Evolutionary conservation across 2,888 invertebrate species (phyloP), one percentile per base, ranked within the genome.

Genomic region (Dastarcus helophoroides): DNA sequence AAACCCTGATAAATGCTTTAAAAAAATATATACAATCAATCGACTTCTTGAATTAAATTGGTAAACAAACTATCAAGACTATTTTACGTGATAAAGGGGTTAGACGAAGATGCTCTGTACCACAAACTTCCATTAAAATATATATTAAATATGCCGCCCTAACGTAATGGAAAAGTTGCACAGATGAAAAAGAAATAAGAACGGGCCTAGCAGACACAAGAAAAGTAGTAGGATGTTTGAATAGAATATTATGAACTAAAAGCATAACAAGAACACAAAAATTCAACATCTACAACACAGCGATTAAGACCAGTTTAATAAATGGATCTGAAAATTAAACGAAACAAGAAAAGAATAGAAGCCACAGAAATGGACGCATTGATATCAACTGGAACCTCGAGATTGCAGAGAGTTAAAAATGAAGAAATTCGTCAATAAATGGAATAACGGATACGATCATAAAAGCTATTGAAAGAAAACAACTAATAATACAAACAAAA

Each of bases 331-430:
- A 30, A 16, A 25, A 30, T 30, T 2, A 31, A 33, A 9, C 27
- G 23, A 14, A 15, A 30, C 11, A 30, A 16, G 23, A 30, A 15
- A 21, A 35, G 23, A 16, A 12, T 35, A 23, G 31, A 12, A 16
- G 28, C 33, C 10, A 9, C 34, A 16, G 28, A 36, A 22, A 34
- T 33, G 33, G 30, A 31, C 15, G 36, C 33, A 17, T 17, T 30
- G 9, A 11, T 29, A 30, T 33, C 33, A 11, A 25, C 17, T n/a
- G 13, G 31, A 25, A 31, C 33, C 21, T 34, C 31, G 11, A 27
- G 31, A 31, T 13, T 15, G 7, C 23, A 31, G n/a, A 15, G 19
- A 9, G 17, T 27, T 21, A 17, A 19, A 19, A 30, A 34, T 9
- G 14, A 22, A 11, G 14, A 4, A 22, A 29, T 33, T 6, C 15